Percentiles rank a stretch among this genome's conserved stretches.
Conservation (phyloP, 2,797 vertebrate species). For the Melanotaenia pygmaea region DNA sequence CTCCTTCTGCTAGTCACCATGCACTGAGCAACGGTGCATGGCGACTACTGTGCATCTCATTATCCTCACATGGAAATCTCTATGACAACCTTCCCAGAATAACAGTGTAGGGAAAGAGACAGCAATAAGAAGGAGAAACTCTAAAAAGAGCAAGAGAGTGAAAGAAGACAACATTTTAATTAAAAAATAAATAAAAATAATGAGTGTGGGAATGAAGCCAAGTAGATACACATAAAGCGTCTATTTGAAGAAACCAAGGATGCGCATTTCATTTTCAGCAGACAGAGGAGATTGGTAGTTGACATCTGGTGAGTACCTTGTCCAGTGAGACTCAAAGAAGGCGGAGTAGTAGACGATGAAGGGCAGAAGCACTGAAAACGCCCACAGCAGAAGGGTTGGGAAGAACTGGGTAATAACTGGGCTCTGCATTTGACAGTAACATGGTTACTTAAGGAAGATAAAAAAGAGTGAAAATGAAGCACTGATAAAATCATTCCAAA, state of each 20-base stretch:
- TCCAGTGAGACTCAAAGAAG: slow-evolving; percentile 97
- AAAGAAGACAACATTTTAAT: slow-evolving; percentile 49
- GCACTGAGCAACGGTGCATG: slow-evolving; percentile 49
- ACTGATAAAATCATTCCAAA: neutral
- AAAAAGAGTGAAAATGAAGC: slow-evolving; percentile 7
- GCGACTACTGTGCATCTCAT: slow-evolving; percentile 79
- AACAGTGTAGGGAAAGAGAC: slow-evolving; percentile 72
- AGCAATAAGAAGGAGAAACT: slow-evolving; percentile 61
- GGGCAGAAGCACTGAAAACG: slow-evolving; percentile 93
- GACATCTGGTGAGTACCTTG: slow-evolving; percentile 84
- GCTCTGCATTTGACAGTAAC: slow-evolving; percentile 80
- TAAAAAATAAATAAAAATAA: slow-evolving; percentile 19
- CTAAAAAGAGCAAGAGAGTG: slow-evolving; percentile 63
- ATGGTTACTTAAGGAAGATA: slow-evolving; percentile 16
- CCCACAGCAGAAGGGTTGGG: slow-evolving; percentile 94
- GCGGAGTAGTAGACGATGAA: slow-evolving; percentile 96
- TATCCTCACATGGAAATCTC: slow-evolving; percentile 82
- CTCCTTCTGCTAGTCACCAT: slow-evolving; percentile 61
- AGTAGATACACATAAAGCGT: slow-evolving; percentile 26
- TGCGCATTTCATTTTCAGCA: slow-evolving; percentile 50
- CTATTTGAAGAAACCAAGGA: slow-evolving; percentile 40
- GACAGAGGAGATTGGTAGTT: slow-evolving; percentile 14
- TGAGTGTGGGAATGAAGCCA: slow-evolving; percentile 38
- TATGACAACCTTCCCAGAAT: slow-evolving; percentile 86
- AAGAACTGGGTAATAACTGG: slow-evolving; percentile 96